Percentiles rank a stretch among this genome's conserved stretches.
phyloP scores from a whole-genome alignment of 64 coral and sea anemone genomes.

The Montipora capricornis region DNA sequence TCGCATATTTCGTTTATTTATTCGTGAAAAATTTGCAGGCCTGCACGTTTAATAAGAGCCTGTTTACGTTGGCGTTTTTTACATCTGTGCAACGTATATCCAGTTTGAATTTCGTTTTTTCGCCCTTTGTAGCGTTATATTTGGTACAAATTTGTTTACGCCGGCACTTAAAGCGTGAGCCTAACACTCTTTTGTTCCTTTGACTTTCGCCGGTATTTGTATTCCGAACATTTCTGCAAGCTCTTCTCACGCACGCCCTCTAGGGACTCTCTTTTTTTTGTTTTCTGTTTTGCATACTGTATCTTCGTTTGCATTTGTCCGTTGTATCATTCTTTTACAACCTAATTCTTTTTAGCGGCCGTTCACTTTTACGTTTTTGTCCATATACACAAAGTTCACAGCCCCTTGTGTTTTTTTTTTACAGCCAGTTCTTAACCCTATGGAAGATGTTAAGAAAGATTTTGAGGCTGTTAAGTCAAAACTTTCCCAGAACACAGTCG shows the following conservation, averaged over 20 bases:
- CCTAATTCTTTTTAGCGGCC: background rate
- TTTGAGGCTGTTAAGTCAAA: too few relatives aligned
- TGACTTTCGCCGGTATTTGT: background rate
- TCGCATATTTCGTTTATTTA: background rate
- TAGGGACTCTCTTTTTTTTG: background rate
- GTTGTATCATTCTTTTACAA: background rate
- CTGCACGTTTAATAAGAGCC: too few relatives aligned
- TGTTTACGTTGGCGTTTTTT: too few relatives aligned
- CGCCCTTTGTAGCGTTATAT: background rate
- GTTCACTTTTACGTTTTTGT: background rate
- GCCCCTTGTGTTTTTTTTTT: background rate
- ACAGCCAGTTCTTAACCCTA: too few relatives aligned
- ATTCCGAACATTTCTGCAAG: background rate
- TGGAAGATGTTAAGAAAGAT: too few relatives aligned
- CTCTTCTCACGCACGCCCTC: background rate
- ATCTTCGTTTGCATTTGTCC: background rate
- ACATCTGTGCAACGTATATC: background rate
- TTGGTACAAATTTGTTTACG: background rate
- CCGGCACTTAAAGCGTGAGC: background rate
- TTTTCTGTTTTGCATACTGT: background rate
- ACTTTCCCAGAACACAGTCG: too few relatives aligned
- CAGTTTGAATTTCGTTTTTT: background rate
- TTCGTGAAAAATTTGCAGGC: background rate
- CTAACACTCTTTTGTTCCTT: background rate
- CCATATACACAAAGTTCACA: background rate